Percentiles rank a stretch among this genome's conserved stretches.
These are phyloP conservation scores for Latrodectus hesperus DNA, from an alignment of 2,888 invertebrate genomes.

Conservation along the genomic window DNA sequence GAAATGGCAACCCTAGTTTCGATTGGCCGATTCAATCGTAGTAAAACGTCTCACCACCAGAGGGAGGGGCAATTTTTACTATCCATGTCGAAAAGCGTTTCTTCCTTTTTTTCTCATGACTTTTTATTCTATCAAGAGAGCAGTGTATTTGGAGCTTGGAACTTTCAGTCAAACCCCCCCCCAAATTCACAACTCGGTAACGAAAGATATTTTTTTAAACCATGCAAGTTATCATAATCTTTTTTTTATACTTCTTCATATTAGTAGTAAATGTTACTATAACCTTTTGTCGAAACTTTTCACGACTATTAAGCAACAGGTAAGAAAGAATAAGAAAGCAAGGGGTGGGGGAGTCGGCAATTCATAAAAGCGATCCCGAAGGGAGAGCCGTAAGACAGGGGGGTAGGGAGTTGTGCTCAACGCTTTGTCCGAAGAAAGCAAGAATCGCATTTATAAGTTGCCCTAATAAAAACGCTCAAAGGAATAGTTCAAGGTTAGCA, in stretches of 20 bases:
- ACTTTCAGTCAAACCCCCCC: conserved; percentile 27
- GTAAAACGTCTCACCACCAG: conserved; percentile 56
- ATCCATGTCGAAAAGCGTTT: conserved; percentile 54
- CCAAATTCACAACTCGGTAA: neutral
- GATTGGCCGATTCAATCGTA: conserved; percentile 49
- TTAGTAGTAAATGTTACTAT: conserved; percentile 63
- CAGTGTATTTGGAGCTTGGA: conserved; percentile 33
- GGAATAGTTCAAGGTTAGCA: conserved; percentile 56
- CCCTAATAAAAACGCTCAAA: conserved; percentile 23
- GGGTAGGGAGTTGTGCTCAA: neutral
- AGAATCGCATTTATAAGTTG: conserved; percentile 34
- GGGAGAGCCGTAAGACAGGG: neutral
- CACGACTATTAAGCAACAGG: conserved; percentile 42
- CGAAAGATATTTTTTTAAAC: conserved; percentile 24
- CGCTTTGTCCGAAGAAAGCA: conserved; percentile 32
- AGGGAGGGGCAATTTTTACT: conserved; percentile 60
- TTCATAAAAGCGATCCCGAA: conserved; percentile 20
- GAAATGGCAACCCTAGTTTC: conserved; percentile 41
- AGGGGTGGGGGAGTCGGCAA: conserved; percentile 32
- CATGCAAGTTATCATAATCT: conserved; percentile 52
- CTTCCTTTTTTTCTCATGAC: conserved; percentile 9
- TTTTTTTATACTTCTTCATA: conserved; percentile 58
- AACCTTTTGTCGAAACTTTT: conserved; percentile 51
- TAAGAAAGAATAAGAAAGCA: conserved; percentile 16
- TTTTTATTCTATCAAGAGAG: neutral